phyloP scores from a whole-genome alignment of 2,797 vertebrate genomes.

The Poeciliopsis presidionis region DNA sequence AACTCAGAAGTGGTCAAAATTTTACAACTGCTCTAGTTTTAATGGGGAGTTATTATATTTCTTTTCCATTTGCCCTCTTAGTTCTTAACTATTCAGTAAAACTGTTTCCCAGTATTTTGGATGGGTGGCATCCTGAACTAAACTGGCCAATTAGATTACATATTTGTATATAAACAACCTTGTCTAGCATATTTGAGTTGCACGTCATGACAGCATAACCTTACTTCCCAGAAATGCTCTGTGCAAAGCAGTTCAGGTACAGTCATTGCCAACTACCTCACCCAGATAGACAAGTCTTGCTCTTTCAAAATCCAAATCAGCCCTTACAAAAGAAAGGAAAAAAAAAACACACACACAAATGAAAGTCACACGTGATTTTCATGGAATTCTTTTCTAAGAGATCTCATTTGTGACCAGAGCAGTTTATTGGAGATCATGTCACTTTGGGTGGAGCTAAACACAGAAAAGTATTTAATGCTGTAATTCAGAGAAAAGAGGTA shows the following conservation, averaged over 20 bases:
- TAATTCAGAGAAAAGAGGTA: neutral
- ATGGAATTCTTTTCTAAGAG: no score
- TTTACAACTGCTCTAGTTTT: neutral
- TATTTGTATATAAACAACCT: neutral
- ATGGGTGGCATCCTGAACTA: neutral
- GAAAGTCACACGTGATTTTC: no score
- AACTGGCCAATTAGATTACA: neutral
- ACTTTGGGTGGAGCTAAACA: conserved; percentile 1
- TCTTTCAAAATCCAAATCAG: neutral
- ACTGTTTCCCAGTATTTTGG: neutral
- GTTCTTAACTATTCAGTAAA: neutral
- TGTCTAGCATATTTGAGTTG: neutral
- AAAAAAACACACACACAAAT: no score
- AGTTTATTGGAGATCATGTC: neutral
- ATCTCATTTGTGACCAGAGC: neutral
- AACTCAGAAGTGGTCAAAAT: neutral
- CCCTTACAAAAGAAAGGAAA: no score
- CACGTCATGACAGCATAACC: neutral
- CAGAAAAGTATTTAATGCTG: neutral
- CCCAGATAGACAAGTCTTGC: neutral
- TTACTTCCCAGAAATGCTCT: neutral
- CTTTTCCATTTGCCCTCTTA: neutral
- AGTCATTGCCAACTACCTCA: neutral
- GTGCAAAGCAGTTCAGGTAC: no score
- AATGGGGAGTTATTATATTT: neutral